Conservation (phyloP, 2,888 invertebrate genomes). For the Terebella lapidaria region DNA sequence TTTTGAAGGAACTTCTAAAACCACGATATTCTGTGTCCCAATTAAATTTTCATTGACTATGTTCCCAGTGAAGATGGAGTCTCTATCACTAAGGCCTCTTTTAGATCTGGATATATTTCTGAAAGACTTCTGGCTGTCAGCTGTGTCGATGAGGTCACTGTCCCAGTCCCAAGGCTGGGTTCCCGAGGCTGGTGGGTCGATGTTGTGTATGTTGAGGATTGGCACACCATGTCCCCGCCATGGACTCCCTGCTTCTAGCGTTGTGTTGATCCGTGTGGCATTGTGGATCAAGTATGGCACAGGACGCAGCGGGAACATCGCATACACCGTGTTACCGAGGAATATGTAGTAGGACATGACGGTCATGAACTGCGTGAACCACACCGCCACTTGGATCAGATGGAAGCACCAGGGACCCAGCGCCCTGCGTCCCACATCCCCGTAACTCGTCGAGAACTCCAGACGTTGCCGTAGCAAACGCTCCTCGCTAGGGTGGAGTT, state of each 20-base stretch:
- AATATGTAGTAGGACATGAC: conserved; percentile 47
- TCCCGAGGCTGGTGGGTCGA: neutral
- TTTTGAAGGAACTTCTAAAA: neutral
- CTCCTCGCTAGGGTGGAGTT: conserved; percentile 3
- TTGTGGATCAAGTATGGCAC: neutral
- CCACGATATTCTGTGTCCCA: too few relatives aligned
- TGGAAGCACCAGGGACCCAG: conserved; percentile 37
- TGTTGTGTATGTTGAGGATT: conserved; percentile 7
- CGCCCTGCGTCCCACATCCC: conserved; percentile 42
- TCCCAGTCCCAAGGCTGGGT: too few relatives aligned
- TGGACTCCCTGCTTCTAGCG: neutral
- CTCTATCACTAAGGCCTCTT: too few relatives aligned
- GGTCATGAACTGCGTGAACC: conserved; percentile 47
- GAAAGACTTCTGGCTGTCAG: neutral
- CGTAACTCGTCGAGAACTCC: conserved; percentile 27
- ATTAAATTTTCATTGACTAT: too few relatives aligned
- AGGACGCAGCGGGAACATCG: conserved; percentile 32
- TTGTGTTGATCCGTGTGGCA: neutral
- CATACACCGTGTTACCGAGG: conserved; percentile 42
- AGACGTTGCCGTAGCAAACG: conserved; percentile 8
- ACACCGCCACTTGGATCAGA: conserved; percentile 39
- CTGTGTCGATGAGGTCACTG: neutral
- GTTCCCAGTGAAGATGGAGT: too few relatives aligned
- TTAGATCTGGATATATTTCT: too few relatives aligned
- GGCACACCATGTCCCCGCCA: conserved; percentile 10